Evolutionary conservation across 2,113 vertebrate species (phyloP).

Genomic region (Synodontis membranacea): DNA sequence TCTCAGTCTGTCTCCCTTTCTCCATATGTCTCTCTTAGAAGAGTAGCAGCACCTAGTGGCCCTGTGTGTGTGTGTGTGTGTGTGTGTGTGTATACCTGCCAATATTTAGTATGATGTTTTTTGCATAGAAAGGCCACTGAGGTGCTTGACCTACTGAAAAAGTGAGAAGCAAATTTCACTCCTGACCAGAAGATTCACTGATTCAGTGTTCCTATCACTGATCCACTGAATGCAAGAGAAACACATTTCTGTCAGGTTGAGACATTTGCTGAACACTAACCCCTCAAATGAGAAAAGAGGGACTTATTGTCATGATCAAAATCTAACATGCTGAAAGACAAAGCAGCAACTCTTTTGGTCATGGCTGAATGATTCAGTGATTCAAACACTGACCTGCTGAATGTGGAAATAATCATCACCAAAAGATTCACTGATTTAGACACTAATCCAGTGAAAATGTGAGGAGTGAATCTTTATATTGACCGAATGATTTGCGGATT

Average conservation of each 20-base stretch:
- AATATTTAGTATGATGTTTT: background rate
- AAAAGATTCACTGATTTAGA: background rate
- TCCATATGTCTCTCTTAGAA: background rate
- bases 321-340: background rate
- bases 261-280: background rate
- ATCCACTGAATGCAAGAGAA: background rate
- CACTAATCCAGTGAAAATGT: background rate
- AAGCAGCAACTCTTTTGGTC: background rate
- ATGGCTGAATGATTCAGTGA: background rate
- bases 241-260: background rate
- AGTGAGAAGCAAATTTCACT: background rate
- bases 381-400: background rate
- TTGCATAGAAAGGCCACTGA: background rate
- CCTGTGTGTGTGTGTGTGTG: background rate
- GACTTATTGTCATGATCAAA: background rate
- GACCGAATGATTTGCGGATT: background rate
- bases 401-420: background rate
- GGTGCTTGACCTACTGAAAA: background rate
- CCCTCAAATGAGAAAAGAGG: too few relatives aligned
- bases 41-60: conserved; percentile 40
- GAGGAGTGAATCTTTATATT: background rate
- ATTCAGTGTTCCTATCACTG: background rate
- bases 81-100: background rate
- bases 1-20: background rate
- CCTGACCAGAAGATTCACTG: background rate